phyloP scores from a whole-genome alignment of 2,113 vertebrate genomes.

The Tursiops truncatus region DNA sequence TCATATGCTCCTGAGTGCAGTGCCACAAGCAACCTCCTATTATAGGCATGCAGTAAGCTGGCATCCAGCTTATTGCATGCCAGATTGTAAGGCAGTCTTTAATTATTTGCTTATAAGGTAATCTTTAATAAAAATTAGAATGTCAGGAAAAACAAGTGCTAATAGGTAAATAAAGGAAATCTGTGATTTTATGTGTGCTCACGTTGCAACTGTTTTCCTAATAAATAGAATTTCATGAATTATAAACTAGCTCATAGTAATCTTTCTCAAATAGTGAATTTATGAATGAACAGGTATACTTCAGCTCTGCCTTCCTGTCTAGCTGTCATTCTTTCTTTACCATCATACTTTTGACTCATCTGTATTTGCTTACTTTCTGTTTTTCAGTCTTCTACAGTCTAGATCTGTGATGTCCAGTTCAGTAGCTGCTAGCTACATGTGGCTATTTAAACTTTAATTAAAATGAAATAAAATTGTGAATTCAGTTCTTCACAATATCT shows the following conservation, averaged over 20 bases:
- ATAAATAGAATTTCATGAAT: not conserved
- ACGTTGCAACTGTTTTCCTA: not conserved
- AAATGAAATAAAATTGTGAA: not conserved
- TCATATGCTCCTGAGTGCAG: not conserved
- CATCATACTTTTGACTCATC: not conserved
- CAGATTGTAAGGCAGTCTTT: no score
- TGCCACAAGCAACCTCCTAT: not conserved
- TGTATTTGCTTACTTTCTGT: not conserved
- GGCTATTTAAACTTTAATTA: not conserved
- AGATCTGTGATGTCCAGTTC: not conserved
- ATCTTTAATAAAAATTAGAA: slow-evolving; percentile 31
- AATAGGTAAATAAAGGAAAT: not conserved
- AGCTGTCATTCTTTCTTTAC: not conserved
- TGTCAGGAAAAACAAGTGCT: slow-evolving; percentile 20
- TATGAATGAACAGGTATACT: not conserved
- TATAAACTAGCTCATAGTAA: not conserved
- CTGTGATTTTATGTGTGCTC: not conserved
- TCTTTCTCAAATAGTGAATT: slow-evolving; percentile 18
- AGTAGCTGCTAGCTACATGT: not conserved
- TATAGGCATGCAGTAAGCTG: not conserved
- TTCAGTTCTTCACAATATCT: not conserved
- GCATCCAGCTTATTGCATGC: not conserved
- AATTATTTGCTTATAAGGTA: not conserved
- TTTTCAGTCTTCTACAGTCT: not conserved
- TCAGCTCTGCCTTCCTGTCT: not conserved